Evolutionary conservation across 2,888 invertebrate species (phyloP).

Genomic region (Digitonthophagus gazella): DNA sequence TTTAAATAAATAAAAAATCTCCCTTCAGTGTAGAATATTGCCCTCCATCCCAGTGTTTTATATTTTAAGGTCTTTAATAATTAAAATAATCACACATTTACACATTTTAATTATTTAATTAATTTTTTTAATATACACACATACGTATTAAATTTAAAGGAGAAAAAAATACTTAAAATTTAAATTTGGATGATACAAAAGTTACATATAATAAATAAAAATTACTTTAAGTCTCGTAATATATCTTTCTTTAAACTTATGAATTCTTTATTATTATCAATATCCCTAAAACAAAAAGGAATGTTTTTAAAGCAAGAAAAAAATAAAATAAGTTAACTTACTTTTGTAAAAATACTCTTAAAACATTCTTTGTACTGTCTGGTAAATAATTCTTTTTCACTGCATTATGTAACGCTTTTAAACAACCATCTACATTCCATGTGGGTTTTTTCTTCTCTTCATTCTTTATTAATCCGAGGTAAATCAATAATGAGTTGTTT

Average conservation of each 20-base stretch:
- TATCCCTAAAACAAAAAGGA: slow-evolving; percentile 35
- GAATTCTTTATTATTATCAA: slow-evolving; percentile 33
- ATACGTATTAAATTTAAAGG: no score
- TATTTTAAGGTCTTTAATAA: no score
- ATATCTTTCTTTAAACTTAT: slow-evolving; percentile 35
- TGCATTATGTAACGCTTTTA: slow-evolving; percentile 57
- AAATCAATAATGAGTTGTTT: slow-evolving; percentile 64
- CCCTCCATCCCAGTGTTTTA: no score
- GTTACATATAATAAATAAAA: not conserved
- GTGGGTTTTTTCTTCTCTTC: slow-evolving; percentile 63
- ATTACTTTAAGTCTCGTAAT: slow-evolving; percentile 30
- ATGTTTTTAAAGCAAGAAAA: slow-evolving; percentile 4
- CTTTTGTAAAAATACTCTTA: slow-evolving; percentile 56
- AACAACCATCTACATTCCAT: slow-evolving; percentile 64
- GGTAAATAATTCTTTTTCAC: slow-evolving; percentile 56
- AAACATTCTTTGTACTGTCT: slow-evolving; percentile 51
- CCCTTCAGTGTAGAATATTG: no score
- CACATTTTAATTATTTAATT: no score
- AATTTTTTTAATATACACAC: no score
- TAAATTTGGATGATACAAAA: not conserved
- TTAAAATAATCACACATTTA: no score
- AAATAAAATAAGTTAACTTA: slow-evolving; percentile 34
- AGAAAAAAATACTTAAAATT: no score
- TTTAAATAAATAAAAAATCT: no score
- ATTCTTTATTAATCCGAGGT: slow-evolving; percentile 70